Percentiles rank a stretch among this genome's conserved stretches.
These are phyloP conservation scores for Dascyllus trimaculatus DNA, from an alignment of 2,113 vertebrate species.

Conservation along the genomic window DNA sequence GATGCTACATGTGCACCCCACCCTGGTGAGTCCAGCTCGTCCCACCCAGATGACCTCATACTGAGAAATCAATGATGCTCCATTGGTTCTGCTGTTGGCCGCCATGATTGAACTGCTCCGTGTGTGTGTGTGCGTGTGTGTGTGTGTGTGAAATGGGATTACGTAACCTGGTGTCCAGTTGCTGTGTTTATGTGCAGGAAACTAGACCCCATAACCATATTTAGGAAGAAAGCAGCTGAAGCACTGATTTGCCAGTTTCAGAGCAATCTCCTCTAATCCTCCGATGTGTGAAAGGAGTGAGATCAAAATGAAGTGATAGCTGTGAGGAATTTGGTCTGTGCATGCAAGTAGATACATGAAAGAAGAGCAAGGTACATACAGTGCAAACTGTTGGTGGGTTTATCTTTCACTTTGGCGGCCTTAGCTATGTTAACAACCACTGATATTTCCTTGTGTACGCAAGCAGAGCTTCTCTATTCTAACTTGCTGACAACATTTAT, in stretches of 20 bases:
- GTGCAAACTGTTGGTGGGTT: not conserved
- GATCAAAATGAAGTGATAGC: constrained; percentile 11
- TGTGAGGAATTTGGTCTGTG: constrained; percentile 5
- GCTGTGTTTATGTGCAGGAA: constrained; percentile 31
- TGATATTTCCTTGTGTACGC: constrained; percentile 12
- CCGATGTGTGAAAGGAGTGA: not conserved
- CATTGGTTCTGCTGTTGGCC: constrained; percentile 5
- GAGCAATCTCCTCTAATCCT: not conserved
- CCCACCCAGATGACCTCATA: constrained; percentile 49
- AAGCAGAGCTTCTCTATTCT: not conserved
- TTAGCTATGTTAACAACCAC: constrained; percentile 11
- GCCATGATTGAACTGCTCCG: not conserved
- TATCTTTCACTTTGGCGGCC: not conserved
- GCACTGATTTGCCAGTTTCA: not conserved
- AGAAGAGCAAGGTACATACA: constrained; percentile 18
- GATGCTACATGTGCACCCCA: not conserved
- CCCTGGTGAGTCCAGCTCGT: not conserved
- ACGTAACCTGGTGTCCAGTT: constrained; percentile 54
- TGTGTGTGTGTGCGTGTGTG: not conserved
- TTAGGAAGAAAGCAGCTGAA: constrained; percentile 30
- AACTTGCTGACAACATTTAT: too few relatives aligned
- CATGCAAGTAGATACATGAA: constrained; percentile 10
- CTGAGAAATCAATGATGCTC: constrained; percentile 40
- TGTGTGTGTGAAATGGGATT: constrained; percentile 26
- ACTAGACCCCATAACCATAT: constrained; percentile 34